These are phyloP conservation scores for Mylabris sibirica DNA, from an alignment of 2,888 invertebrate species.

Conservation along the genomic window DNA sequence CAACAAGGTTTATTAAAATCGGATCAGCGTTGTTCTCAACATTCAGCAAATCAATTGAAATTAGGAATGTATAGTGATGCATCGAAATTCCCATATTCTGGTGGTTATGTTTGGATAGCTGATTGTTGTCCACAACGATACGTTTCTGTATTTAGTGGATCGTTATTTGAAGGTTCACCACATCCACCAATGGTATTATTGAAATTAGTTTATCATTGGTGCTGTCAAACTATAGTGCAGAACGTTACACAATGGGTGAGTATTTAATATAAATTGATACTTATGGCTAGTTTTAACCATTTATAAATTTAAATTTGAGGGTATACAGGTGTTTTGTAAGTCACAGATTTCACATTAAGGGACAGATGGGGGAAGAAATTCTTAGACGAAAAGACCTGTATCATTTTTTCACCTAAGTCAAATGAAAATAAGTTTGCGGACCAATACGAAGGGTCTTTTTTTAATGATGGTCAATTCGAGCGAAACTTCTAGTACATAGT, in stretches of 20 bases:
- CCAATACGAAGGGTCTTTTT: too few relatives aligned
- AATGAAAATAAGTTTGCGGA: too few relatives aligned
- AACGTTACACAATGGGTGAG: constrained; percentile 89
- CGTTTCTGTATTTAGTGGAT: constrained; percentile 87
- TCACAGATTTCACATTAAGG: too few relatives aligned
- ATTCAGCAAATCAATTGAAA: constrained; percentile 75
- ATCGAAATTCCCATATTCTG: constrained; percentile 84
- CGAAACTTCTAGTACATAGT: too few relatives aligned
- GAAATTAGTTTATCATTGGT: constrained; percentile 90
- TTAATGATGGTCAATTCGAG: too few relatives aligned
- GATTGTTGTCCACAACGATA: constrained; percentile 86
- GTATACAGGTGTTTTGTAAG: too few relatives aligned
- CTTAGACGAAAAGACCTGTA: too few relatives aligned
- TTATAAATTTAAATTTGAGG: too few relatives aligned
- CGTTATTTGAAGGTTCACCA: constrained; percentile 85
- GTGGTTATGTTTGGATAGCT: constrained; percentile 91
- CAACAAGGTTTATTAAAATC: constrained; percentile 83
- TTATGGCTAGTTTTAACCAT: too few relatives aligned
- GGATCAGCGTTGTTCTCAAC: constrained; percentile 79
- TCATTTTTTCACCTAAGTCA: too few relatives aligned
- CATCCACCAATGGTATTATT: constrained; percentile 84
- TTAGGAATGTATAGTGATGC: constrained; percentile 87
- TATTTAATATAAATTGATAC: constrained; percentile 22
- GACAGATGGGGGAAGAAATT: too few relatives aligned
- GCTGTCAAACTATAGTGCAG: constrained; percentile 87